These are phyloP conservation scores for Oenanthe oenanthe DNA, from an alignment of 2,113 vertebrate genomes.

Conservation along the genomic window DNA sequence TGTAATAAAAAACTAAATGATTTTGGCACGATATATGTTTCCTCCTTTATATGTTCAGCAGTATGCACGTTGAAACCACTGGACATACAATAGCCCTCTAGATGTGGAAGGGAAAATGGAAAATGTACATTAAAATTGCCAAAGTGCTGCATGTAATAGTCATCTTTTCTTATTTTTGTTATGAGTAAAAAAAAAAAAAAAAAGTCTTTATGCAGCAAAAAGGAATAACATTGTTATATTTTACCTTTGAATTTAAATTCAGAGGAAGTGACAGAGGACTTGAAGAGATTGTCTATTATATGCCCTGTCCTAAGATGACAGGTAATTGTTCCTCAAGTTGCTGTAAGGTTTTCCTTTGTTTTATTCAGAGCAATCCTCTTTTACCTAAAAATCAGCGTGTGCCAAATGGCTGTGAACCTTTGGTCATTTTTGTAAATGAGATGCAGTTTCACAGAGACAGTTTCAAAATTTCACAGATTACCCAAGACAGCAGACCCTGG, in stretches of 20 bases:
- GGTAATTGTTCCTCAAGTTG: not conserved
- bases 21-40: constrained; percentile 62
- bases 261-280: not conserved
- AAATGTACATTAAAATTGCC: constrained; percentile 39
- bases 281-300: constrained; percentile 19
- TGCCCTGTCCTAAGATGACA: not conserved
- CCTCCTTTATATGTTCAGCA: constrained; percentile 59
- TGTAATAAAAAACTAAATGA: constrained; percentile 70
- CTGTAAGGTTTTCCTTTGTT: not conserved
- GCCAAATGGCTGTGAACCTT: not conserved
- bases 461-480: not conserved
- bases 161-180: constrained; percentile 51
- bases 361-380: not conserved
- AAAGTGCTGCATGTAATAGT: constrained; percentile 35
- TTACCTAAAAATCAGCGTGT: not conserved
- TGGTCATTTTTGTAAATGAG: not conserved
- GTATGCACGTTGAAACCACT: constrained; percentile 29
- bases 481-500: not conserved
- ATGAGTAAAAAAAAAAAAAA: constrained; percentile 53
- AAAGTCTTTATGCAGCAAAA: constrained; percentile 49
- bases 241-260: constrained; percentile 23
- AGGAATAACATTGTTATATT: constrained; percentile 27
- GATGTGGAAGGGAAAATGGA: constrained; percentile 25
- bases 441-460: not conserved
- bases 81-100: constrained; percentile 47